Base-by-base conservation (phyloP, 2,113 vertebrate genomes). In the Cyphomyrus discorhynchus region DNA sequence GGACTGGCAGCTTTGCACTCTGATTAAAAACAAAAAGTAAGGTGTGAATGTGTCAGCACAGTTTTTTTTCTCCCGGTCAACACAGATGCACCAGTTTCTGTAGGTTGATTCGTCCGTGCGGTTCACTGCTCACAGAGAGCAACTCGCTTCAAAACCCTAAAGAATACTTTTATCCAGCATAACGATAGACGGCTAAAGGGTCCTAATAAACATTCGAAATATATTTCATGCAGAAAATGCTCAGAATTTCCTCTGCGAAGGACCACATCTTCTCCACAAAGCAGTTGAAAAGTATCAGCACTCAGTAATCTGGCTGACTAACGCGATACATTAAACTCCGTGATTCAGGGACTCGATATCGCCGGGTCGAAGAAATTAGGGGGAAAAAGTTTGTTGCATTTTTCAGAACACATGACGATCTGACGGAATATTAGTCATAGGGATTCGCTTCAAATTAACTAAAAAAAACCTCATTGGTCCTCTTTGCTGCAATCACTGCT, bases 71-170 rank as follows among this genome's bases (percentile, higher is more conserved):
- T 31, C 19, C 31, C 53, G 21, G 45, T n/a, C 62, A 47, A 52
- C 45, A 49, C 85, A 89, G 13, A 90, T 74, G 39, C 2, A 0
- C 27, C 19, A 9, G 62, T 39, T 9, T 21, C 46, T 5, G 42
- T 52, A 87, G 39, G 4, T 39, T 50, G 24, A 86, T 83, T 91
- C 49, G 15, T 9, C 24, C 39, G 19, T 11, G 5, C 3, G 24
- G 11, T 56, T n/a, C n/a, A 8, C 39, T 45, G 45, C 15, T 74
- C 47, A 83, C 77, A 87, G 53, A 39, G 19, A 66, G 52, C 53
- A n/a, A 85, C n/a, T 90, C 91, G 83, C 90, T 93, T 91, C 88
- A 42, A 93, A 89, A 92, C 93, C 91, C 90, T 90, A 92, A 90
- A 90, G 84, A 89, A 90, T 89, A 27, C 86, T 80, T 91, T 92